phyloP scores from a whole-genome alignment of 2,888 invertebrate species.

The Rhopalosiphum nymphaeae region DNA sequence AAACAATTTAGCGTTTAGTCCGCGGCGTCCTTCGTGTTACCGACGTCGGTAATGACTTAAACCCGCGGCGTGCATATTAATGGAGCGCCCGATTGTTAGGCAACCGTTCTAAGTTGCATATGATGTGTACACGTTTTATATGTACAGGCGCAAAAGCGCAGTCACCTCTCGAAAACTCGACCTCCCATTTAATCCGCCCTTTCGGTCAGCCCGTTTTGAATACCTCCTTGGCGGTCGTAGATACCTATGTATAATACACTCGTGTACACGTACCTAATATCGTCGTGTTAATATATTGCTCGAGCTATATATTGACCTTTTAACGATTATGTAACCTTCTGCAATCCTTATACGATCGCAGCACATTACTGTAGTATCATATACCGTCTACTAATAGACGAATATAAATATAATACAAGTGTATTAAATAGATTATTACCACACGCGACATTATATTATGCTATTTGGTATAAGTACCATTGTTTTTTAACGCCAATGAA shows the following conservation, averaged over 20 bases:
- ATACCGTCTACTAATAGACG: neutral
- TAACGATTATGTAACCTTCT: neutral
- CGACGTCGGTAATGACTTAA: neutral
- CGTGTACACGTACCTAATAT: neutral
- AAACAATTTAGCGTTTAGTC: neutral
- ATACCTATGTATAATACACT: neutral
- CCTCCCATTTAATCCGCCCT: neutral
- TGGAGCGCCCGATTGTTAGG: neutral
- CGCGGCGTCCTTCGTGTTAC: neutral
- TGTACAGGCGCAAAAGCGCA: neutral
- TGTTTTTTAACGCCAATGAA: neutral
- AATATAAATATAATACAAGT: neutral
- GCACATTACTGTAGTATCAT: neutral
- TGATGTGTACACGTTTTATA: neutral
- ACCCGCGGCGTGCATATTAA: neutral
- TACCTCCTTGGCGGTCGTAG: slow-evolving; percentile 1
- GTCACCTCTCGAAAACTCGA: neutral
- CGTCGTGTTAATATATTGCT: neutral
- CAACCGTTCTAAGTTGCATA: neutral
- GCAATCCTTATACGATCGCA: neutral
- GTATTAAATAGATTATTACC: neutral
- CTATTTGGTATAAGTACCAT: neutral
- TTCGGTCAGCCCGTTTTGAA: neutral
- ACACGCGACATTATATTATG: neutral
- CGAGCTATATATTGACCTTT: neutral